Percentiles rank a stretch among this genome's conserved stretches.
Conservation (phyloP, 2,888 invertebrate genomes). For the Frankliniella intonsa region DNA sequence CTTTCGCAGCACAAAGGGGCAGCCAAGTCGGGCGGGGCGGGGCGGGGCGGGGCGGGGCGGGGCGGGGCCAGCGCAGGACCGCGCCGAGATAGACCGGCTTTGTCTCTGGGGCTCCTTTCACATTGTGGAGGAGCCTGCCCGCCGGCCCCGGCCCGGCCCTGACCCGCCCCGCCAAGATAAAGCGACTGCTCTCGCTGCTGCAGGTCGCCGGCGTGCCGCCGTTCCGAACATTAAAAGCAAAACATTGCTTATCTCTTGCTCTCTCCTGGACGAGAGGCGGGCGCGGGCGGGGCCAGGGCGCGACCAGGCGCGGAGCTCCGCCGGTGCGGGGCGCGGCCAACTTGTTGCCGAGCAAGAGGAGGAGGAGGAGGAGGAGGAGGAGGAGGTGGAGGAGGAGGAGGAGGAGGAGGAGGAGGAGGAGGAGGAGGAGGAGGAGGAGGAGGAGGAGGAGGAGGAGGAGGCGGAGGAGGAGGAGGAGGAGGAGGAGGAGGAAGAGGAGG, state of each 20-base stretch:
- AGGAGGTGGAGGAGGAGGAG: too few species aligned
- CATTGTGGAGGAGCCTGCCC: neutral
- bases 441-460: too few species aligned
- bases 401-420: too few species aligned
- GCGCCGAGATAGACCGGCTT: slow-evolving; percentile 16
- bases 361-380: too few species aligned
- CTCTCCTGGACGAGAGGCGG: neutral
- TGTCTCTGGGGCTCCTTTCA: neutral
- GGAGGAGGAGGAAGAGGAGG: too few species aligned
- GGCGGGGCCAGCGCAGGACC: neutral
- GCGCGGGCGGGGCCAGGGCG: too few species aligned
- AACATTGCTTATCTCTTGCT: neutral
- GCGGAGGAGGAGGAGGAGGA: too few species aligned
- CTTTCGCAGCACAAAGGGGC: neutral
- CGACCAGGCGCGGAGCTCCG: too few species aligned
- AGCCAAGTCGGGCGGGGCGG: neutral
- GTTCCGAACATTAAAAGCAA: neutral
- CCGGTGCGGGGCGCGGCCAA: neutral
- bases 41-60: neutral
- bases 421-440: neutral
- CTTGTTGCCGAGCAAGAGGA: neutral
- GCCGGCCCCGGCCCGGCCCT: neutral
- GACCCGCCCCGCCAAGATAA: neutral
- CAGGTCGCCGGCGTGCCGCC: too few species aligned
- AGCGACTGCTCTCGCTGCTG: too few species aligned